A percentile compares a stretch with the other conserved stretches of the same genome.
Conservation (phyloP, 2,888 invertebrate species). For the Agapetus fuscipes region DNA sequence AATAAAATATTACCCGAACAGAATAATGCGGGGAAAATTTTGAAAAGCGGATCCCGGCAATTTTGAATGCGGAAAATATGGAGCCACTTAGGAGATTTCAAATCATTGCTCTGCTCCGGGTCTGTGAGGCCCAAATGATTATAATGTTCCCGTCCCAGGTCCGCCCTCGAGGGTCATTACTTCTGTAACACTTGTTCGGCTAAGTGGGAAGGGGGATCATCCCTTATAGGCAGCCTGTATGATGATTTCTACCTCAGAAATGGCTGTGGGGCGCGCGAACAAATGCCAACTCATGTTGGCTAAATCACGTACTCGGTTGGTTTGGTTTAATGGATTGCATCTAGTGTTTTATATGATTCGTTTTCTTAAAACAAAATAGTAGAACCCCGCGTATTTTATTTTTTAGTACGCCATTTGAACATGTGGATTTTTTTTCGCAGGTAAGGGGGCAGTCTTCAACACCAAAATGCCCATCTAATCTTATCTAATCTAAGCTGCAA, state of each 20-base stretch:
- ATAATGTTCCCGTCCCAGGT: conserved; percentile 2
- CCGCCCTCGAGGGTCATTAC: conserved; percentile 15
- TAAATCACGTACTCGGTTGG: too few relatives aligned
- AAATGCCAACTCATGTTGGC: too few relatives aligned
- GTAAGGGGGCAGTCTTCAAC: too few relatives aligned
- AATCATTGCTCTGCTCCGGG: conserved; percentile 5
- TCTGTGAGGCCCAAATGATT: conserved; percentile 7
- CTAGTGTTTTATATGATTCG: too few relatives aligned
- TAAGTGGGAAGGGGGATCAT: conserved; percentile 19
- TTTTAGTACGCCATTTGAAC: too few relatives aligned
- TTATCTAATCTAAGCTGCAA: too few relatives aligned
- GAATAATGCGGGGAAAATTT: background rate
- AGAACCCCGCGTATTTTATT: too few relatives aligned
- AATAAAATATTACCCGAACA: background rate
- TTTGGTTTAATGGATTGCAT: too few relatives aligned
- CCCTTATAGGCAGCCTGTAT: conserved; percentile 6
- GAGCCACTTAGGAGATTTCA: conserved; percentile 11
- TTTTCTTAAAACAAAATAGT: too few relatives aligned
- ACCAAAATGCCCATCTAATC: too few relatives aligned
- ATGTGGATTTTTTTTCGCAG: too few relatives aligned
- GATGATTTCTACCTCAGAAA: conserved; percentile 6
- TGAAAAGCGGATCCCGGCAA: background rate
- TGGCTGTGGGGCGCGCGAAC: too few relatives aligned
- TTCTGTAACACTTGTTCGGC: conserved; percentile 19
- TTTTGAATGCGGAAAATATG: conserved; percentile 2